Conservation (phyloP, 2,797 vertebrate genomes). For the Muscicapa striata region DNA sequence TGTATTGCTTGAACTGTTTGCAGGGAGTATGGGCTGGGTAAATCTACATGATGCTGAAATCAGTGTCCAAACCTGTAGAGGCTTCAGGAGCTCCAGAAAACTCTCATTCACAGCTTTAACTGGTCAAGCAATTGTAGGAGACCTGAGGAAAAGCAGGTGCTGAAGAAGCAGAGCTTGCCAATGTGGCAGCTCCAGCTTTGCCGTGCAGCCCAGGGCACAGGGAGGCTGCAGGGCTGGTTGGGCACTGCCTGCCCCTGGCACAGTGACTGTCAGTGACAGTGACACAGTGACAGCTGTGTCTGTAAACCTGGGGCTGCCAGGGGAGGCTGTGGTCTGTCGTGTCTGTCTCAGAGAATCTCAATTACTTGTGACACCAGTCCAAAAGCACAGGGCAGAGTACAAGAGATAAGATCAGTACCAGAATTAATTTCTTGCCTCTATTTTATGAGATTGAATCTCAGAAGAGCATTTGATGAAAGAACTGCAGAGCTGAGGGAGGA, state of each 20-base stretch:
- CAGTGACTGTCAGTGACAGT: neutral
- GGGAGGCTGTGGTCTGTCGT: neutral
- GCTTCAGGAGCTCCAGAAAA: neutral
- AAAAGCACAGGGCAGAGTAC: neutral
- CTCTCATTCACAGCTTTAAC: neutral
- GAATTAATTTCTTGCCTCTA: neutral
- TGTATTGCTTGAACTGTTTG: neutral
- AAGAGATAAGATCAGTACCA: neutral
- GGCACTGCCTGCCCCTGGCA: neutral
- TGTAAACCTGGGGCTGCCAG: rapidly evolving
- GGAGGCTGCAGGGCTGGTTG: neutral
- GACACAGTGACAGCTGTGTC: neutral
- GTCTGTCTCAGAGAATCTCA: neutral
- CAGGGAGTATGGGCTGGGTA: neutral
- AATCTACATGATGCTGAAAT: neutral
- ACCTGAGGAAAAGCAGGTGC: neutral
- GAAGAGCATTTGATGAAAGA: neutral
- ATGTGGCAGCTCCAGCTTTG: rapidly evolving
- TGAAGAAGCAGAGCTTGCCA: neutral
- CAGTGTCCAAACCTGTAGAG: neutral
- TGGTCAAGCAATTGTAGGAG: rapidly evolving
- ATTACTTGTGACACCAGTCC: neutral
- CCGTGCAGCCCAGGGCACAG: rapidly evolving
- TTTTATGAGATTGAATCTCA: neutral
- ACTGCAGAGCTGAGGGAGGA: neutral